Evolutionary conservation across 2,888 invertebrate genomes (phyloP).

Genomic region (Panzeria rudis): DNA sequence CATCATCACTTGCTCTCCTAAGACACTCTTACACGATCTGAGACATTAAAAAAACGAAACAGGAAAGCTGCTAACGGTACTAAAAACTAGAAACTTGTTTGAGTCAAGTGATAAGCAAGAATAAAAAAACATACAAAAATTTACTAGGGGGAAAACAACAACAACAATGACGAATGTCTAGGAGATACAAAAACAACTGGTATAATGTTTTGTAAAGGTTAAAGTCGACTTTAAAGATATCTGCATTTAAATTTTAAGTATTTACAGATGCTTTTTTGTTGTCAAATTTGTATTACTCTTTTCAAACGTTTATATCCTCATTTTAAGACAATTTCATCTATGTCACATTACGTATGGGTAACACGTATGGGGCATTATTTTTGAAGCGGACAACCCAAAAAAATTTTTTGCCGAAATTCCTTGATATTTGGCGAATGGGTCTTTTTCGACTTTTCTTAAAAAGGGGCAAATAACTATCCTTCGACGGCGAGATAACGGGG

Average conservation of each 20-base stretch:
- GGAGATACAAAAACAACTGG: not conserved
- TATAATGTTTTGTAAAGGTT: not conserved
- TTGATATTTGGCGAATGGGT: no score
- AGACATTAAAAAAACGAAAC: conserved; percentile 40
- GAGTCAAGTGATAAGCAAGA: conserved; percentile 49
- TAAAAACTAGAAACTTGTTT: conserved; percentile 68
- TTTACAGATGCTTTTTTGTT: not conserved
- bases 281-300: no score
- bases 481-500: no score
- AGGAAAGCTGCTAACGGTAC: conserved; percentile 68
- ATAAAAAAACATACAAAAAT: conserved; percentile 6
- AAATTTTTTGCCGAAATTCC: no score
- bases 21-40: not conserved
- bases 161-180: not conserved
- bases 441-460: no score
- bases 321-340: no score
- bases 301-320: not conserved
- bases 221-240: conserved; percentile 22
- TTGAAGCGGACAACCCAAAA: no score
- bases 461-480: no score
- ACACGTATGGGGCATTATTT: no score
- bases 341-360: no score
- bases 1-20: not conserved
- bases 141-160: not conserved
- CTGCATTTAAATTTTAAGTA: not conserved